A percentile compares a stretch with the other conserved stretches of the same genome.
These are phyloP conservation scores for Ochropleura leucogaster DNA, from an alignment of 2,888 invertebrate species.

Conservation along the genomic window DNA sequence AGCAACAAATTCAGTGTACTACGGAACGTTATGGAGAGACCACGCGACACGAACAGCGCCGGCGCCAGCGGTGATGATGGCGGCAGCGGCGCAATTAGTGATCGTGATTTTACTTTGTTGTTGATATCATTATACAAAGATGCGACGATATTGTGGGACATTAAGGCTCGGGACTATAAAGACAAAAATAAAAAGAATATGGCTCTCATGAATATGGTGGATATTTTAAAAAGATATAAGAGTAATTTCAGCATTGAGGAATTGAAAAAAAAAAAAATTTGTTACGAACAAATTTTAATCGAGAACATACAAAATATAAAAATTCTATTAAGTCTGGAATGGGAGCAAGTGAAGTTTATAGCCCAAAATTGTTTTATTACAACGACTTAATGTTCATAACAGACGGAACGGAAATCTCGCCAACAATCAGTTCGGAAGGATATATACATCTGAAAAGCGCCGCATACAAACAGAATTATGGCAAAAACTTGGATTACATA, in stretches of 20 bases:
- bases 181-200: slow-evolving; percentile 34
- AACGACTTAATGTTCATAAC: slow-evolving; percentile 34
- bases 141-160: slow-evolving; percentile 37
- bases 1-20: slow-evolving; percentile 27
- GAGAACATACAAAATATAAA: slow-evolving; percentile 32
- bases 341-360: slow-evolving; percentile 29
- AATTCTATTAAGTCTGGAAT: slow-evolving; percentile 29
- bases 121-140: slow-evolving; percentile 38
- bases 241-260: slow-evolving; percentile 32
- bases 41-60: slow-evolving; percentile 35
- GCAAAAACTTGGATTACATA: slow-evolving; percentile 3
- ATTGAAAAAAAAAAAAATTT: slow-evolving; percentile 25
- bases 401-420: slow-evolving; percentile 34
- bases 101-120: slow-evolving; percentile 35
- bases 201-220: slow-evolving; percentile 33
- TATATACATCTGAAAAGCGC: not conserved
- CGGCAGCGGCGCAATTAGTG: slow-evolving; percentile 39
- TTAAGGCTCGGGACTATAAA: slow-evolving; percentile 33
- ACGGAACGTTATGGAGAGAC: slow-evolving; percentile 28
- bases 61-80: slow-evolving; percentile 34
- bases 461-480: slow-evolving; percentile 5
- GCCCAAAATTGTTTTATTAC: slow-evolving; percentile 27
- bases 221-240: slow-evolving; percentile 31
- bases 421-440: slow-evolving; percentile 26
- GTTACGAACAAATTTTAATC: slow-evolving; percentile 30